phyloP scores from a whole-genome alignment of 2,888 invertebrate species.

The Drosophila paranaensis region DNA sequence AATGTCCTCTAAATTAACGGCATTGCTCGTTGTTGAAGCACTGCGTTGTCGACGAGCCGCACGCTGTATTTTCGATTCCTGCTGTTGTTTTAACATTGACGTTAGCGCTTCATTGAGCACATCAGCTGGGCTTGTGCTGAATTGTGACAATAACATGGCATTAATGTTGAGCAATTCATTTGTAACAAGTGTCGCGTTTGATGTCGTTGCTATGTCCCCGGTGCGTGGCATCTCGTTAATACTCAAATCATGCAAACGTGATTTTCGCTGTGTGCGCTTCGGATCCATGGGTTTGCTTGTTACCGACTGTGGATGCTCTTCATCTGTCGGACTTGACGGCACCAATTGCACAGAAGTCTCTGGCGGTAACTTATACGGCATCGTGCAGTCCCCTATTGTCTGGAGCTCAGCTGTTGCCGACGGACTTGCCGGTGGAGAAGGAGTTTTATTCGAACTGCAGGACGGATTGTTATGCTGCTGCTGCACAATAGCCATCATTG shows the following conservation, averaged over 20 bases:
- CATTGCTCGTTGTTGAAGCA: constrained; percentile 47
- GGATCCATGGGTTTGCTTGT: constrained; percentile 4
- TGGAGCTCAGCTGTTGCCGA: constrained; percentile 41
- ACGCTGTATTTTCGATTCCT: constrained; percentile 61
- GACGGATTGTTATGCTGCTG: constrained; percentile 65
- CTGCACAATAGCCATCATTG: constrained; percentile 71
- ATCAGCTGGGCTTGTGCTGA: constrained; percentile 56
- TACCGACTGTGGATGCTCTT: constrained; percentile 25
- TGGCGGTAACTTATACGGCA: constrained; percentile 83
- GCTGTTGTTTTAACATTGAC: constrained; percentile 78
- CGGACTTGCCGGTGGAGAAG: constrained; percentile 38
- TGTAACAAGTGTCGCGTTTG: constrained; percentile 60
- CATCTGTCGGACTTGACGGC: constrained; percentile 79
- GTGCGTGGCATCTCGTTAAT: constrained; percentile 12
- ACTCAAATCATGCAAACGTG: constrained; percentile 27
- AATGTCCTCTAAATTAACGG: constrained; percentile 79
- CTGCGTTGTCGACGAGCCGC: constrained; percentile 62
- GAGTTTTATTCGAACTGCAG: constrained; percentile 1
- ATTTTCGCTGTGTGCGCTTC: constrained; percentile 35
- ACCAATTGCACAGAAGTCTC: constrained; percentile 84
- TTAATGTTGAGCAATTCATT: constrained; percentile 62
- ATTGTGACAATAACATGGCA: constrained; percentile 62
- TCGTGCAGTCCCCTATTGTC: constrained; percentile 58
- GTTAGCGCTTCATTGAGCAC: constrained; percentile 76
- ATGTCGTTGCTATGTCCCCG: constrained; percentile 19